Base-by-base conservation (phyloP, 2,797 vertebrate species). In the Pseudomugil tenellus region DNA sequence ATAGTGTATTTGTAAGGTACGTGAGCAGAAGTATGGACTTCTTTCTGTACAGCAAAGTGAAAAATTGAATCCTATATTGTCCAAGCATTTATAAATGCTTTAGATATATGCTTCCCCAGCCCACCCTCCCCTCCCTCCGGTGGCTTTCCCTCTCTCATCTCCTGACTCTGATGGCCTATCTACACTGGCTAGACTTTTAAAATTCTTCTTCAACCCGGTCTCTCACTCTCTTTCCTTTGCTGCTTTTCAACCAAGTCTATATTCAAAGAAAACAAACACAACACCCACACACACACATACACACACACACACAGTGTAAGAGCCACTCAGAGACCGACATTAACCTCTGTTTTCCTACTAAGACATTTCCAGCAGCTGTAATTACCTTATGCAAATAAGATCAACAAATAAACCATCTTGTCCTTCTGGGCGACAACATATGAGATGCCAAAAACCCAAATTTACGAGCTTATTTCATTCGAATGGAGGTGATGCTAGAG, bases 331-430 rank as follows among this genome's bases (percentile, higher is more conserved):
- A 62, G 54, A 67, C 58, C 62, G 46, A 66, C 67, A 52, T 56
- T 56, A 43, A 56, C 62, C 60, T 63, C 61, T 60, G 48, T 74
- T 76, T 77, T 69, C 58, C 59, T 52, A 64, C 80, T 58, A 52
- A 8, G 61, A 77, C 61, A 67, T 85, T 84, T 87, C 79, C 77
- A 77, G 79, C 76, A 86, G 80, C 75, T 70, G 78, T 89, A 90
- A 92, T 90, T 91, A 91, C 83, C 81, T 86, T 82, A 89, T 91
- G 87, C 85, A 91, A 92, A 91, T 90, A 78, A 72, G 80, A 90
- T 86, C 63, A 87, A 84, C 80, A 85, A 87, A 89, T 86, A 85
- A 85, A 83, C 62, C 81, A 71, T 72, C 70, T 80, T 74, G 55
- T 86, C 72, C 81, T 76, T 63, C 81, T 63, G 74, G 80, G 84